Evolutionary conservation across 2,113 vertebrate genomes (phyloP), one percentile per base, ranked within the genome.

Genomic region (Phocoena sinus): DNA sequence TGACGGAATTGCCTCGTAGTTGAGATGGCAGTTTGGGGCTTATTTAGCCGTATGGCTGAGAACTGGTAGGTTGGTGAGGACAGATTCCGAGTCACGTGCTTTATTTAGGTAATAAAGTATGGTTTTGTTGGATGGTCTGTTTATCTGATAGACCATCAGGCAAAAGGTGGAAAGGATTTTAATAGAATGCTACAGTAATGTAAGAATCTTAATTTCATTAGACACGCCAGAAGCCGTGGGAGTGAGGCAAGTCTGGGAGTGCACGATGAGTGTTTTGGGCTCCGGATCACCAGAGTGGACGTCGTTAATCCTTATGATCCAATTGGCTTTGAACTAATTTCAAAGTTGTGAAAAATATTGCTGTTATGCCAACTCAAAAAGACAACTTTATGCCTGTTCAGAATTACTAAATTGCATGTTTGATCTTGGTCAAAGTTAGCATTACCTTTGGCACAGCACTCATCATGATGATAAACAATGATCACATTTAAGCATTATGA

Each of bases 351-450:
- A 62, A n/a, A 84, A 89, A 77, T 65, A 11, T 1, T 84, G 74
- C 56, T 85, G 4, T 31, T 44, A n/a, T n/a, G 41, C 63, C 70
- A 94, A 92, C 33, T 95, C 38, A 62, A 84, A 95, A 92, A 94
- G 92, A 83, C 73, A 83, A 63, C 53, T 87, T 25, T 77, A 18
- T 70, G 50, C 47, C 50, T 60, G 68, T 70, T 63, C n/a, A 38
- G 67, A 68, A 76, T 91, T 28, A 60, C 62, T 79, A 91, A 95
- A 94, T 60, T 82, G 21, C 38, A 56, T 73, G 82, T 63, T 92
- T 95, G 93, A 91, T 76, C 84, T 84, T 95, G 50, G 68, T 83
- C 28, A 76, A 87, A 94, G 90, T 96, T 92, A 74, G 18, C 11
- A 33, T 33, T 90, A n/a, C 44, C 41, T 92, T 90, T 89, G 81